Conservation (phyloP, 2,888 invertebrate species). For the Coronaproctus castanopsis region DNA sequence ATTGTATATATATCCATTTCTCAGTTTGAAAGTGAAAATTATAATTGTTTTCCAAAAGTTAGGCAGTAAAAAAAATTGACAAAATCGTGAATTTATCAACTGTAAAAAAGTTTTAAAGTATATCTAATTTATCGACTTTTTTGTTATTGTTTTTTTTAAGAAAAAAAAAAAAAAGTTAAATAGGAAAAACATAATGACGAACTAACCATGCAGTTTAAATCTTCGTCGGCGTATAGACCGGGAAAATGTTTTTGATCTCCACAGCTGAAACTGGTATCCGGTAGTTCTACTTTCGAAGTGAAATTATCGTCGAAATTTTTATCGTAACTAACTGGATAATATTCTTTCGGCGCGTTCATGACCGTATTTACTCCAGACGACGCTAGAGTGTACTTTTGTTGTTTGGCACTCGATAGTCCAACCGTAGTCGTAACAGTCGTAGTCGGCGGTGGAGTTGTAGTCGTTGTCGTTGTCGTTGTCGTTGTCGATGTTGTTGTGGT, state of each 20-base stretch:
- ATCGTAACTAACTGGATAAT: slow-evolving; percentile 70
- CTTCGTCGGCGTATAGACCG: slow-evolving; percentile 69
- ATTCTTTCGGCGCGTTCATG: slow-evolving; percentile 75
- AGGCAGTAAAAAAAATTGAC: too few species aligned
- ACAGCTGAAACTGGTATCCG: slow-evolving; percentile 64
- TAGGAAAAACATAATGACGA: too few species aligned
- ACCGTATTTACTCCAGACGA: slow-evolving; percentile 35
- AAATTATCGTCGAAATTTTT: slow-evolving; percentile 79
- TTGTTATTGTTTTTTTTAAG: too few species aligned
- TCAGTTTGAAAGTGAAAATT: too few species aligned
- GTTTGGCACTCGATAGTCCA: slow-evolving; percentile 19
- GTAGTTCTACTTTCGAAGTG: slow-evolving; percentile 60
- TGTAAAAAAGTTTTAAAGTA: too few species aligned
- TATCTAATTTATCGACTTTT: too few species aligned
- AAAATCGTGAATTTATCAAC: too few species aligned
- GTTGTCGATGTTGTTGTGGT: slow-evolving; percentile 27
- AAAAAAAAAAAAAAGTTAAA: too few species aligned
- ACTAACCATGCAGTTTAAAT: slow-evolving; percentile 82
- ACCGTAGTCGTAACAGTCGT: slow-evolving; percentile 26
- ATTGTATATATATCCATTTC: too few species aligned
- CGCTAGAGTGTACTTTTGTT: slow-evolving; percentile 22
- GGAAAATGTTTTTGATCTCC: slow-evolving; percentile 80
- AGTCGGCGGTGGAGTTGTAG: slow-evolving; percentile 30
- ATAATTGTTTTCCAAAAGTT: too few species aligned
- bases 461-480: slow-evolving; percentile 22